Base-by-base conservation (phyloP, 2,888 invertebrate genomes). In the Sphaerophoria rueppellii region DNA sequence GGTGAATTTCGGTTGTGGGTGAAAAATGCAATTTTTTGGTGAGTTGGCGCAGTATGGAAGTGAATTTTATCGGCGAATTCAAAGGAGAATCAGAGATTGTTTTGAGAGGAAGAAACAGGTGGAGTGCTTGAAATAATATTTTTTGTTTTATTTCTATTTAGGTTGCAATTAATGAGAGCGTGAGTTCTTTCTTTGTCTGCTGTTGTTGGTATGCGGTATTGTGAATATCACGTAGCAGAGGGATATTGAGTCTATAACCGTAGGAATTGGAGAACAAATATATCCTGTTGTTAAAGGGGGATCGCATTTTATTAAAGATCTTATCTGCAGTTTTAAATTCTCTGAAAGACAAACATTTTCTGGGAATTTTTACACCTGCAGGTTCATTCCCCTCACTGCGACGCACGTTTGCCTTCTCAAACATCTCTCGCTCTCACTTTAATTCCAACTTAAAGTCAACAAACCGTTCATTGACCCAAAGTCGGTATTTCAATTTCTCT, bases 21-120 rank as follows among this genome's bases (percentile, higher is more conserved):
- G 43, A 9, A 43, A 40, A 67, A 46, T 54, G 37, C 65, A 65
- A 11, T 57, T 1, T 9, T 72, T 69, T 86, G 77, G 86, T 86
- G 78, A 82, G 82, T 61, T 61, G 78, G 82, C 85, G 85, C 85
- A 34, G 6, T 43, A 4, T 63, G 76, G 43, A 55, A 65, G 50
- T 55, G 2, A 9, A 9, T 40, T 6, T 50, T 14, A 34, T 67
- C 80, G 83, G 85, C 85, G 78, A 86, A 86, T 86, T 86, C 57
- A 72, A 71, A 75, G 57, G 40, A 72, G 50, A 67, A 55, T 34
- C 4, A 11, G 46, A 46, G 46, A 46, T 40, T 40, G 6, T 40
- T 40, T 40, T 40, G 12, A 50, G 52, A 43, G 43, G 60, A 52
- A n/a, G 48, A 60, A 85, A 85, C 81, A 85, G 81, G 81, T 77